A percentile compares a stretch with the other conserved stretches of the same genome.
Evolutionary conservation across 1,140 invertebrate genomes (phyloP).

Genomic region (Scaptodrosophila lebanonensis): DNA sequence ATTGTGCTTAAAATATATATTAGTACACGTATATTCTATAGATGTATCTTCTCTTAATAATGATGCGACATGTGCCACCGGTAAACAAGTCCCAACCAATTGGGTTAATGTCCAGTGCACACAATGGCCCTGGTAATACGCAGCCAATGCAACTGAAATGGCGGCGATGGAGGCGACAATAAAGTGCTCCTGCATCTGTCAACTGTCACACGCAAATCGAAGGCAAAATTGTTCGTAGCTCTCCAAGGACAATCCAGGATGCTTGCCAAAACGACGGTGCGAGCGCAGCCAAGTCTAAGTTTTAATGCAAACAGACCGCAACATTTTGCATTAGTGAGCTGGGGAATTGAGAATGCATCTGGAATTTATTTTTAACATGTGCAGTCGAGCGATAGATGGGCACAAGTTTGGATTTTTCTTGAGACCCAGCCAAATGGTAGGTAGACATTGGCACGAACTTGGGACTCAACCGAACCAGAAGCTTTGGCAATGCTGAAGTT

Average conservation of each 20-base stretch:
- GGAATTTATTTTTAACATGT: conserved; percentile 32
- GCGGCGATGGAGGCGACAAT: conserved; percentile 2
- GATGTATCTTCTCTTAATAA: conserved; percentile 37
- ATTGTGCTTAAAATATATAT: conserved; percentile 44
- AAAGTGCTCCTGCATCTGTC: conserved; percentile 25
- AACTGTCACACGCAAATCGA: conserved; percentile 46
- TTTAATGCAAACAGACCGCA: conserved; percentile 66
- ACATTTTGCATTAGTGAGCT: conserved; percentile 60
- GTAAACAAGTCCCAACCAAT: conserved; percentile 30
- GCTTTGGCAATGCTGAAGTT: no score
- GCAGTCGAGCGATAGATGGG: not conserved
- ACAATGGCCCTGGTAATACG: conserved; percentile 33
- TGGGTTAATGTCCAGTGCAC: conserved; percentile 61
- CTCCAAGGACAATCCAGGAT: conserved; percentile 46
- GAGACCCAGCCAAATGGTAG: no score
- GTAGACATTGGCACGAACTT: no score
- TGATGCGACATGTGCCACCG: conserved; percentile 4
- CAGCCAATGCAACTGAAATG: conserved; percentile 4
- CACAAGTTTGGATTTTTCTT: conserved; percentile 4
- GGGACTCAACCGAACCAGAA: no score
- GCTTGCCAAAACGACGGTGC: conserved; percentile 41
- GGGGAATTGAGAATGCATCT: conserved; percentile 1
- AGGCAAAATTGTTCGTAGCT: conserved; percentile 39
- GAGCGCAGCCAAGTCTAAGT: conserved; percentile 15
- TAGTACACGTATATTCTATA: conserved; percentile 30